Base-by-base conservation (phyloP, 2,888 invertebrate genomes). In the Heliconius ethilla region DNA sequence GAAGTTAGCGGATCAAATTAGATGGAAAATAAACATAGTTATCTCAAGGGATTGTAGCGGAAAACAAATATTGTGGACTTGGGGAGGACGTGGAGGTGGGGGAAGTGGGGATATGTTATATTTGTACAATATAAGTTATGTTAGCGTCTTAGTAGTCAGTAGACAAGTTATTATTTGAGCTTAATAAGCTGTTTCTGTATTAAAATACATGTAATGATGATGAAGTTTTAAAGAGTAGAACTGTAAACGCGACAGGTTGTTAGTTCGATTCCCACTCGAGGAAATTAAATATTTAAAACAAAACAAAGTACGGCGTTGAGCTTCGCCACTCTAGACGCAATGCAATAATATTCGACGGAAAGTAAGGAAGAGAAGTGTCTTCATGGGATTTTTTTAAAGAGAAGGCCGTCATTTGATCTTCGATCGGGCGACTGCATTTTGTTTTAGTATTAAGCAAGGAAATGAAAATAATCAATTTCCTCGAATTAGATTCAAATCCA, bases 1-100 rank as follows among this genome's bases (percentile, higher is more conserved):
- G 79, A 81, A 82, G 81, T 82, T 81, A 81, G 76, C 75, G 82
- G 82, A 86, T 86, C 84, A 85, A 84, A 84, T 83, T 81, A 78
- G 85, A 85, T 83, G 84, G 79, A 84, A 84, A 83, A 83, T 83
- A 86, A 87, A 87, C 84, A 87, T 84, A 82, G 84, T 84, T 87
- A 87, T 86, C 83, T 82, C 78, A 62, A 63, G 81, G 77, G 77
- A 79, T 77, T 67, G 70, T 70, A 66, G 67, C 72, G 65, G 77
- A 77, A 75, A 77, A 79, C 75, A 79, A 79, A 79, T 77, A 79
- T 67, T 62, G 72, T 76, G 62, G 55, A 73, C 78, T 76, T 65
- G 75, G 72, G n/a, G 55, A 70, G 22, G 55, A 45, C 11, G 7
- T 51, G 18, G 18, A 18, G 73, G 70, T n/a, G 25, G 59, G n/a